Evolutionary conservation across 2,888 invertebrate species (phyloP).

Genomic region (Prenolepis imparis): DNA sequence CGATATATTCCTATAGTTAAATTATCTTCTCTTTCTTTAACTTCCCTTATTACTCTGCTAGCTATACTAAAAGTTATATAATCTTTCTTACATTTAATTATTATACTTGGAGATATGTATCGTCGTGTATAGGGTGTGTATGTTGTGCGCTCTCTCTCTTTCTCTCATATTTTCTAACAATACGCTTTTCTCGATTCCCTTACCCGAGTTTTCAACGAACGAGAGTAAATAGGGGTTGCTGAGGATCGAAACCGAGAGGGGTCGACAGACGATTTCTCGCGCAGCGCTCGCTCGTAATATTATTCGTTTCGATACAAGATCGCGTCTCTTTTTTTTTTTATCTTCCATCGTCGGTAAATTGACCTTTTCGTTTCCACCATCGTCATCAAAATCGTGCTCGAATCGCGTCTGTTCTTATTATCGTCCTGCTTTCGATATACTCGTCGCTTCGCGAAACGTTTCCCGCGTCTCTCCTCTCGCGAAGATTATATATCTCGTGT

Average conservation of each 20-base stretch:
- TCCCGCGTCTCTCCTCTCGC: conserved; percentile 14
- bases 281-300: neutral
- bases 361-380: conserved; percentile 13
- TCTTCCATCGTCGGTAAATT: neutral
- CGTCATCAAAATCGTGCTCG: conserved; percentile 40
- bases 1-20: conserved; percentile 76
- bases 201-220: conserved; percentile 42
- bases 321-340: too few relatives aligned
- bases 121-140: conserved; percentile 80
- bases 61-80: conserved; percentile 68
- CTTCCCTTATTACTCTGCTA: conserved; percentile 74
- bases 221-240: conserved; percentile 38
- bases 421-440: conserved; percentile 23
- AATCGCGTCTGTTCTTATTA: conserved; percentile 16
- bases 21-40: conserved; percentile 67
- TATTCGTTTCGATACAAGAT: conserved; percentile 13
- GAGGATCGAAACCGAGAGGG: conserved; percentile 45
- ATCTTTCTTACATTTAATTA: conserved; percentile 85
- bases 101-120: conserved; percentile 86
- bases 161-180: conserved; percentile 40
- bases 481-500: neutral
- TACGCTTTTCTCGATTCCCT: conserved; percentile 33
- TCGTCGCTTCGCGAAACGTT: conserved; percentile 34
- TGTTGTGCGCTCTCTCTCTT: conserved; percentile 57
- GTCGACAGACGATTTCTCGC: conserved; percentile 44